Percentiles rank a stretch among this genome's conserved stretches.
Conservation (phyloP, 2,888 invertebrate genomes). For the Tinea semifulvella region DNA sequence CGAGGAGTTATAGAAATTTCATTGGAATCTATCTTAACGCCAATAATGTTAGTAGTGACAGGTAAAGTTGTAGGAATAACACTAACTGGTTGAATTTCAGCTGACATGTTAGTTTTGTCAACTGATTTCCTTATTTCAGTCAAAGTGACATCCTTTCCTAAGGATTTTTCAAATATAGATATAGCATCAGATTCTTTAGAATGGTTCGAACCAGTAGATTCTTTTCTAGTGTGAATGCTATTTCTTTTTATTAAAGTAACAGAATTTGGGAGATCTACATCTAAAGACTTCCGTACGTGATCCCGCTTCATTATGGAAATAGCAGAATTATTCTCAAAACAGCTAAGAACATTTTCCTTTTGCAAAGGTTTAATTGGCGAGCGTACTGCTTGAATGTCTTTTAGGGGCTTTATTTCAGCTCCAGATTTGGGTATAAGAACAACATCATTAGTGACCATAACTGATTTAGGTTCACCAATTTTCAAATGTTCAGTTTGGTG, state of each 20-base stretch:
- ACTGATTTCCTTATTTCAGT: slow-evolving; percentile 59
- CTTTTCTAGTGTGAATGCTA: slow-evolving; percentile 52
- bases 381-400: slow-evolving; percentile 52
- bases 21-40: slow-evolving; percentile 42
- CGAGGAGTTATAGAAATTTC: slow-evolving; percentile 55
- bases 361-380: slow-evolving; percentile 52
- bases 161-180: slow-evolving; percentile 58
- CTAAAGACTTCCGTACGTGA: slow-evolving; percentile 52
- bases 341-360: slow-evolving; percentile 58
- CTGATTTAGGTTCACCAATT: slow-evolving; percentile 43
- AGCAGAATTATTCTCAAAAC: slow-evolving; percentile 62
- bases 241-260: slow-evolving; percentile 59
- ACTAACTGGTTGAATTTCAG: slow-evolving; percentile 51
- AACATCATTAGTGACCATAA: slow-evolving; percentile 60
- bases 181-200: slow-evolving; percentile 57
- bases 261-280: slow-evolving; percentile 56
- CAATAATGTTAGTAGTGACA: slow-evolving; percentile 29
- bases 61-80: slow-evolving; percentile 37
- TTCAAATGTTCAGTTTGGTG: slow-evolving; percentile 51
- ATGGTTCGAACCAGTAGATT: slow-evolving; percentile 57
- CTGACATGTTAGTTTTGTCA: slow-evolving; percentile 37
- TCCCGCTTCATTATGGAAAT: slow-evolving; percentile 62
- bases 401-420: slow-evolving; percentile 50
- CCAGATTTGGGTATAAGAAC: slow-evolving; percentile 58
- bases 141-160: slow-evolving; percentile 58